phyloP scores from a whole-genome alignment of 2,888 invertebrate genomes.

The Rhamnusium bicolor region DNA sequence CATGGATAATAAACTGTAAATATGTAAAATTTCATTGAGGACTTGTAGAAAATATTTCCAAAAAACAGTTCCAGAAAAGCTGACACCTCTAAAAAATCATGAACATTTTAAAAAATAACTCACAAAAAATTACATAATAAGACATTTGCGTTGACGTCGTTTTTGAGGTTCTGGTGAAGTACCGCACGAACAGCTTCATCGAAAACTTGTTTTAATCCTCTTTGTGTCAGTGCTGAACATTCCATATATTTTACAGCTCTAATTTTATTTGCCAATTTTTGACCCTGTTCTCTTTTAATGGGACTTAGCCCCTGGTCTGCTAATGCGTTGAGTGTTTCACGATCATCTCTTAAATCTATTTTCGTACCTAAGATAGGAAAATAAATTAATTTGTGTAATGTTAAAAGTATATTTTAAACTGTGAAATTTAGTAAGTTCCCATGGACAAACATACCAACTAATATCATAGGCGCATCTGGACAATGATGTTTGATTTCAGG shows the following conservation, averaged over 20 bases:
- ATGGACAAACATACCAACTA: constrained; percentile 85
- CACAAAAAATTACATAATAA: constrained; percentile 66
- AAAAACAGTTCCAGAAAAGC: neutral
- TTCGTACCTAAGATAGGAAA: constrained; percentile 84
- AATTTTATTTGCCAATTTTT: constrained; percentile 98
- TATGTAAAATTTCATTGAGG: neutral
- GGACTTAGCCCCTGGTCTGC: constrained; percentile 96
- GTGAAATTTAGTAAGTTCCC: too few relatives aligned
- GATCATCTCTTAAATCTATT: constrained; percentile 98
- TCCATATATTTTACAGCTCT: constrained; percentile 99
- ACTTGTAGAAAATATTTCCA: constrained; percentile 16
- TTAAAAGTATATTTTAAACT: neutral
- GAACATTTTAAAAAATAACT: constrained; percentile 15
- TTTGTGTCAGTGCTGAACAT: constrained; percentile 98
- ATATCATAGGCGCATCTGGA: constrained; percentile 98
- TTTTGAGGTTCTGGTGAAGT: constrained; percentile 95
- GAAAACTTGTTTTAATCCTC: constrained; percentile 98
- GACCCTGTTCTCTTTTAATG: constrained; percentile 97
- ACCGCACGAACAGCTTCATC: constrained; percentile 99
- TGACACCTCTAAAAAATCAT: constrained; percentile 17
- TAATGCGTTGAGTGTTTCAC: constrained; percentile 92
- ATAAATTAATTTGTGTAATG: neutral
- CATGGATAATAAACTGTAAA: neutral
- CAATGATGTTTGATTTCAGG: constrained; percentile 99
- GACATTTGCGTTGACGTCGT: constrained; percentile 93